Evolutionary conservation across 2,888 invertebrate species (phyloP), one percentile per base, ranked within the genome.

Genomic region (Antheraea yamamai): DNA sequence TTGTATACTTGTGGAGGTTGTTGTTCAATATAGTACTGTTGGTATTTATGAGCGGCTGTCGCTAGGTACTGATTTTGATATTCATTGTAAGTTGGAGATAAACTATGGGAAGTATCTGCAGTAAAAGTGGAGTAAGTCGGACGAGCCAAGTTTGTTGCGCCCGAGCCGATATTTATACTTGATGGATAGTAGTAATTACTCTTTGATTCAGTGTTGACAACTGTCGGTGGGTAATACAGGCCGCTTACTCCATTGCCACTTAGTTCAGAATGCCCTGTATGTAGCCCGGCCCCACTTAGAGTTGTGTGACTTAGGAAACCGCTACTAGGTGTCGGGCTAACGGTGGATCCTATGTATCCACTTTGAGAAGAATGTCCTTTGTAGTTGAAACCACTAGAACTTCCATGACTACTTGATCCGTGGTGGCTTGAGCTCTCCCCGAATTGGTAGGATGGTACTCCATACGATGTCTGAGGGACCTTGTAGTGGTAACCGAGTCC

Each of bases 1-100:
- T 96, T 95, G 88, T 95, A 96, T 0, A 96, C 96, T 86, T 97
- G 96, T 89, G 97, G 95, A 79, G 97, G 97, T 74, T 97, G 97
- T 90, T 96, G 96, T 85, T 96, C 96, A 18, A 96, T 96, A 93
- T 97, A 96, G 83, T 96, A 96, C 85, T 96, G 96, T 76, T 92
- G 89, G 74, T 90, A 89, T 74, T 88, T 88, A 4, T 88, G 76
- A 12, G 80, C n/a, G 70, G 82, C 70, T 14, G 79, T 78, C n/a
- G 82, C 78, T 47, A 87, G 81, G 77, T 84, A 85, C 75, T 87
- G 80, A n/a, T 73, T 75, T 20, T 73, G 52, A 51, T 75, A 75
- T 75, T 75, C 55, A 14, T 51, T 75, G 30, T 73, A 78, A 74
- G 52, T 81, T 12, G 58, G 61, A 39, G 52, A 35, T 26, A 58